These are phyloP conservation scores for Silvanus unidentatus DNA, from an alignment of 2,888 invertebrate species.

Conservation along the genomic window DNA sequence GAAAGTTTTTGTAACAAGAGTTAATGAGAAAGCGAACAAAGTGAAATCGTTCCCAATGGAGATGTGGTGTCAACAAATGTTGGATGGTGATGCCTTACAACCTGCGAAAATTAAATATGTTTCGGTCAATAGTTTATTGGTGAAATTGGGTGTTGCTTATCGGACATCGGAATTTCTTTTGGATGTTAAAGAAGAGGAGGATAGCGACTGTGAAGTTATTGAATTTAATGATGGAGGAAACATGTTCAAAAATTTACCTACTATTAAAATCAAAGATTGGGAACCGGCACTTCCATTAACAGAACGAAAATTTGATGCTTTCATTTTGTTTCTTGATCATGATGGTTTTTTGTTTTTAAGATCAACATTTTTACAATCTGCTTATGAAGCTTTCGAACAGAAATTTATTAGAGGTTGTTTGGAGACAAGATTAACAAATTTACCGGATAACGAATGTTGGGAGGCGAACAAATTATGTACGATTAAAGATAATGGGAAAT, in stretches of 20 bases:
- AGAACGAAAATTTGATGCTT: conserved; percentile 52
- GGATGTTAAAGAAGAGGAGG: background rate
- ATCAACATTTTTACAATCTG: conserved; percentile 28
- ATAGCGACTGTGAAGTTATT: too few relatives aligned
- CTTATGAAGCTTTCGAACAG: conserved; percentile 32
- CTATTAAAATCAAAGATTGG: conserved; percentile 60
- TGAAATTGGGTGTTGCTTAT: conserved; percentile 54
- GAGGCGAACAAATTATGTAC: conserved; percentile 61
- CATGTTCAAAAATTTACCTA: too few relatives aligned
- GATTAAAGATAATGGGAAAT: conserved; percentile 61
- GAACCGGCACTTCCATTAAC: conserved; percentile 51
- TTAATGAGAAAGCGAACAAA: conserved; percentile 21
- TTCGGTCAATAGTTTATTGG: conserved; percentile 61
- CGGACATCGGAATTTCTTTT: background rate
- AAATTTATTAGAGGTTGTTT: conserved; percentile 30
- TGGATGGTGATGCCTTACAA: conserved; percentile 59
- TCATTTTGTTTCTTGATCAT: conserved; percentile 58
- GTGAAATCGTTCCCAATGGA: conserved; percentile 23
- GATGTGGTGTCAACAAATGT: conserved; percentile 50
- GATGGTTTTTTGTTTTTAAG: conserved; percentile 47
- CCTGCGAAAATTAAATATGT: conserved; percentile 59
- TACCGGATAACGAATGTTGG: conserved; percentile 44
- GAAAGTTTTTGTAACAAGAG: too few relatives aligned
- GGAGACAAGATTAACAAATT: conserved; percentile 8
- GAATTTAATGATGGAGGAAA: too few relatives aligned